phyloP scores from a whole-genome alignment of 2,113 vertebrate genomes.

The Carassius gibelio region DNA sequence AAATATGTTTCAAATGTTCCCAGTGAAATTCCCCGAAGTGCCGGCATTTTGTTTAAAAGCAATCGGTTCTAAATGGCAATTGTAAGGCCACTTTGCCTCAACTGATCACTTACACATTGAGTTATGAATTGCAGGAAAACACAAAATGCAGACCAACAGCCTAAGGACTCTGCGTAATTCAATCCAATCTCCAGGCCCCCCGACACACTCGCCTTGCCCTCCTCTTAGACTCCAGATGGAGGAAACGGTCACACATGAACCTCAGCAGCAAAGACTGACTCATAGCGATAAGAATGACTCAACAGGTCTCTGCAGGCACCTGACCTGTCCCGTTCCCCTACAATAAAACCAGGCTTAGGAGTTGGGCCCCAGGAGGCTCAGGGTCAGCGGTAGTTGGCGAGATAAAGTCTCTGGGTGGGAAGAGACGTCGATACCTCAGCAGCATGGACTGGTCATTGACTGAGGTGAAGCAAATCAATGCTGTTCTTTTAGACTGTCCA shows the following conservation, averaged over 20 bases:
- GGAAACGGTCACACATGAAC: not conserved
- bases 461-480: not conserved
- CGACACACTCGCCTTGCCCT: not conserved
- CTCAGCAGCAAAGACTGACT: conserved; percentile 49
- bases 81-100: conserved; percentile 59
- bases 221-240: not conserved
- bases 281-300: conserved; percentile 66
- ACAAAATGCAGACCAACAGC: conserved; percentile 46
- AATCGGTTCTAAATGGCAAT: conserved; percentile 42
- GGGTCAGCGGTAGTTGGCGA: conserved; percentile 65
- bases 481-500: not conserved
- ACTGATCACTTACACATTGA: conserved; percentile 64
- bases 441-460: conserved; percentile 17
- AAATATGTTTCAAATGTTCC: conserved; percentile 46
- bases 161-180: conserved; percentile 27
- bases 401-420: conserved; percentile 53
- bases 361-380: conserved; percentile 55
- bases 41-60: conserved; percentile 15
- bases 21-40: conserved; percentile 23
- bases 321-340: conserved; percentile 71
- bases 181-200: not conserved
- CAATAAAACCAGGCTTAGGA: conserved; percentile 70
- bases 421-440: conserved; percentile 25
- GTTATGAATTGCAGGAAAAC: conserved; percentile 45
- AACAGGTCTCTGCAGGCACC: conserved; percentile 72